phyloP scores from a whole-genome alignment of 2,113 vertebrate species.

The Peromyscus polionotus region DNA sequence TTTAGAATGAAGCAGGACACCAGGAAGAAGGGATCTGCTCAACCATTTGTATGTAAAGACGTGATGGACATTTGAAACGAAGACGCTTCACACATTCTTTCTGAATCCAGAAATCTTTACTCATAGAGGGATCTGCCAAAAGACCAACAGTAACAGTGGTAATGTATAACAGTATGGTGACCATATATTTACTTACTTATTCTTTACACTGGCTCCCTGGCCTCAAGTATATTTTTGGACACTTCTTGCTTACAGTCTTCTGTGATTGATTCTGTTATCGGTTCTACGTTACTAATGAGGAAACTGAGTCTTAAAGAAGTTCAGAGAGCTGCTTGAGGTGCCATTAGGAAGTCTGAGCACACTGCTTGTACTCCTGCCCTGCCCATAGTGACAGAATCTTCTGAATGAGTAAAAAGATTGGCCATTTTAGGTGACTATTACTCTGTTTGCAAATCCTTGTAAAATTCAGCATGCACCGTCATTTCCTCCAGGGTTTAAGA shows the following conservation, averaged over 20 bases:
- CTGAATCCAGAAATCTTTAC: not conserved
- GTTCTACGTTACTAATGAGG: fast-evolving
- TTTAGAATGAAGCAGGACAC: not conserved
- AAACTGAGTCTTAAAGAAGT: not conserved
- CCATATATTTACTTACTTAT: not conserved
- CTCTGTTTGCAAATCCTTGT: not conserved
- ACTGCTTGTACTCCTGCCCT: fast-evolving
- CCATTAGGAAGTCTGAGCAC: fast-evolving
- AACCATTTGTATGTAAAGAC: not conserved
- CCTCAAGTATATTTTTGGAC: not conserved
- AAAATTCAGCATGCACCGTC: not conserved
- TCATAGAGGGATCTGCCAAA: too few species aligned
- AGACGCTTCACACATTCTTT: not conserved
- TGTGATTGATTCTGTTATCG: too few species aligned
- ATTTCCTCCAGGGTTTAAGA: not conserved
- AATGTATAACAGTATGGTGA: not conserved
- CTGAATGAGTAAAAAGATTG: not conserved
- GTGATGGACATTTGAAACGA: not conserved
- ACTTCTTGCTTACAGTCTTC: not conserved
- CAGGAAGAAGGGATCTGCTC: not conserved
- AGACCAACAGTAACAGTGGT: not conserved
- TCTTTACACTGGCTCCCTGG: not conserved
- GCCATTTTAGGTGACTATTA: not conserved
- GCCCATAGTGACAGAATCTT: fast-evolving
- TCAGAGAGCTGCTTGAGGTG: not conserved